phyloP scores from a whole-genome alignment of 2,797 vertebrate genomes.

The Cryptoprocta ferox region DNA sequence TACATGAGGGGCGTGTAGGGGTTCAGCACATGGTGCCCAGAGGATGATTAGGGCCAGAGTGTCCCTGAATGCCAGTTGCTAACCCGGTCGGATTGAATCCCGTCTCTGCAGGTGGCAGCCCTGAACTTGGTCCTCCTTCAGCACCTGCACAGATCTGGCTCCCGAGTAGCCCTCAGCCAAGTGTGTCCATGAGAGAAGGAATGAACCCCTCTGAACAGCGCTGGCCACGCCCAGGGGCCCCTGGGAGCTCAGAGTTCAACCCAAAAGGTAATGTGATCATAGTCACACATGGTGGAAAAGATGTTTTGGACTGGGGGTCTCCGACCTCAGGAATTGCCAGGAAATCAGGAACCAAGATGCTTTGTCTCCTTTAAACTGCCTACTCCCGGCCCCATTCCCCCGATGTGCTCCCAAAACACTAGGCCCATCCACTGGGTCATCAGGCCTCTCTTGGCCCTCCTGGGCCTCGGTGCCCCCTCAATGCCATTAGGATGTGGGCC shows the following conservation, averaged over 20 bases:
- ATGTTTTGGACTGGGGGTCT: not conserved
- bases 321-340: not conserved
- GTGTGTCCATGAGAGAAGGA: not conserved
- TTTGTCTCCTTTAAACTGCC: not conserved
- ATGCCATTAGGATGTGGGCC: not conserved
- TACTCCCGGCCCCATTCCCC: not conserved
- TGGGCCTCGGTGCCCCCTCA: not conserved
- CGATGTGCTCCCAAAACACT: not conserved
- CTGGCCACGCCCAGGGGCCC: not conserved
- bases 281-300: fast-evolving
- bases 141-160: not conserved
- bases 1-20: not conserved
- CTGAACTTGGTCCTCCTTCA: not conserved
- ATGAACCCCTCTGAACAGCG: not conserved
- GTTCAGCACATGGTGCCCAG: not conserved
- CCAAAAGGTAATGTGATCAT: fast-evolving
- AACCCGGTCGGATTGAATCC: not conserved
- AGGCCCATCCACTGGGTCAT: not conserved
- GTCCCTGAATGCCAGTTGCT: not conserved
- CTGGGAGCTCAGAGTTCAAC: not conserved
- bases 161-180: fast-evolving
- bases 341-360: not conserved
- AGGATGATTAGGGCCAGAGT: not conserved
- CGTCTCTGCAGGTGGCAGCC: not conserved
- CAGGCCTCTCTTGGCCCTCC: not conserved